A percentile compares a stretch with the other conserved stretches of the same genome.
Conservation (phyloP, 2,888 invertebrate species). For the Nematopogon swammerdamellus region DNA sequence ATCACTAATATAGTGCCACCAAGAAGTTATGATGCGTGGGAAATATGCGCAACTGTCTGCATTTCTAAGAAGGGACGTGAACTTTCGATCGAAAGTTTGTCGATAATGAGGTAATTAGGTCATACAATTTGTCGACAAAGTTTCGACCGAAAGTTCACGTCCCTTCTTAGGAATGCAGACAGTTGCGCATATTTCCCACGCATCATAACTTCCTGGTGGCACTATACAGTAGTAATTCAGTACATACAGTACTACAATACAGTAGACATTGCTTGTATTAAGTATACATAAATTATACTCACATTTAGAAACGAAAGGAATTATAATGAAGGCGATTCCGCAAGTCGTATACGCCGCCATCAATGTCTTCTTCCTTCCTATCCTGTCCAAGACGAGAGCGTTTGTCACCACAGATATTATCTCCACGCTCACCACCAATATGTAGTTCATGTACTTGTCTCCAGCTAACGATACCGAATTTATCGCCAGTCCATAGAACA, state of each 20-base stretch:
- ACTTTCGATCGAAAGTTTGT: too few species aligned
- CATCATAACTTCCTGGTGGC: too few species aligned
- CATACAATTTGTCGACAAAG: conserved; percentile 51
- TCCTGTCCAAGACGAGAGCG: conserved; percentile 49
- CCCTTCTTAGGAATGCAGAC: too few species aligned
- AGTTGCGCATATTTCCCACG: too few species aligned
- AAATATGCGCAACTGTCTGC: too few species aligned
- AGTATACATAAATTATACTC: too few species aligned
- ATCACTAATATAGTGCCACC: too few species aligned
- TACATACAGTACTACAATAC: too few species aligned
- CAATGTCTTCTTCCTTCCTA: conserved; percentile 54
- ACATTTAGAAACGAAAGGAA: conserved; percentile 43
- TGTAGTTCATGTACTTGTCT: conserved; percentile 74
- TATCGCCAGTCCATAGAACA: conserved; percentile 74
- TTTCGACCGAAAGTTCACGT: too few species aligned
- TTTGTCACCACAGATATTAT: conserved; percentile 56
- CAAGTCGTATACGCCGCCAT: conserved; percentile 52
- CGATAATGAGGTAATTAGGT: conserved; percentile 2
- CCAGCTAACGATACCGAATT: conserved; percentile 72
- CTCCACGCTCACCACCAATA: conserved; percentile 52
- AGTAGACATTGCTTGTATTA: too few species aligned
- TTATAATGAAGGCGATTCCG: conserved; percentile 54
- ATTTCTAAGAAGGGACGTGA: conserved; percentile 2
- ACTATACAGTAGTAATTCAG: too few species aligned
- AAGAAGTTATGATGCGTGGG: too few species aligned